Evolutionary conservation across 2,888 invertebrate species (phyloP).

Genomic region (Formica aserva): DNA sequence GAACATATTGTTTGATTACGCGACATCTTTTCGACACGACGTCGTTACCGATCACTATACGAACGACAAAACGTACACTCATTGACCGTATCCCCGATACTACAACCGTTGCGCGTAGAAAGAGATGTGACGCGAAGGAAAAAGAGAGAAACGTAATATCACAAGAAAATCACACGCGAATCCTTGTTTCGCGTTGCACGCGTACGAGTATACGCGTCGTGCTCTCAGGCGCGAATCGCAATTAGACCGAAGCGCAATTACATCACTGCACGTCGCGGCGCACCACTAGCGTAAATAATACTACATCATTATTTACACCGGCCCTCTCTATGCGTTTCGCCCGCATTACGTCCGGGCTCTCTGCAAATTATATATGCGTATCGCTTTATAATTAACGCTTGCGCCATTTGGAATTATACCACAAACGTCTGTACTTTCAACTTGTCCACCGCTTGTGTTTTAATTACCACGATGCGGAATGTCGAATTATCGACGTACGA

Average conservation of each 20-base stretch:
- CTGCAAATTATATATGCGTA: constrained; percentile 29
- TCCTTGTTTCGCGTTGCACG: background rate
- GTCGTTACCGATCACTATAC: background rate
- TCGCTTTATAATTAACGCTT: constrained; percentile 49
- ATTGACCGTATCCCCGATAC: too few relatives aligned
- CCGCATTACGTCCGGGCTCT: constrained; percentile 18
- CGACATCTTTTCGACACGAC: constrained; percentile 24
- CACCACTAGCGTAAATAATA: constrained; percentile 49
- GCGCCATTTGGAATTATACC: constrained; percentile 22
- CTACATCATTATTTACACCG: constrained; percentile 47
- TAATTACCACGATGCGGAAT: background rate
- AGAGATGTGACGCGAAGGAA: too few relatives aligned
- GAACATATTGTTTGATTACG: constrained; percentile 11
- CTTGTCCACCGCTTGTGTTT: background rate
- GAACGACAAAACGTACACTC: background rate
- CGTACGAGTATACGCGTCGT: background rate
- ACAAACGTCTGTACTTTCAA: constrained; percentile 20
- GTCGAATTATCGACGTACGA: background rate
- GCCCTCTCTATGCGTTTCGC: constrained; percentile 30
- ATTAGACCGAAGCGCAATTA: constrained; percentile 49
- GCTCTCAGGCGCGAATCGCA: constrained; percentile 32
- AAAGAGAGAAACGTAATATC: too few relatives aligned
- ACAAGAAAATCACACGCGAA: constrained; percentile 3
- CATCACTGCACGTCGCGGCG: constrained; percentile 41
- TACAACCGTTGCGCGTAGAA: too few relatives aligned